Base-by-base conservation (phyloP, 2,113 vertebrate species). In the Peromyscus maniculatus region DNA sequence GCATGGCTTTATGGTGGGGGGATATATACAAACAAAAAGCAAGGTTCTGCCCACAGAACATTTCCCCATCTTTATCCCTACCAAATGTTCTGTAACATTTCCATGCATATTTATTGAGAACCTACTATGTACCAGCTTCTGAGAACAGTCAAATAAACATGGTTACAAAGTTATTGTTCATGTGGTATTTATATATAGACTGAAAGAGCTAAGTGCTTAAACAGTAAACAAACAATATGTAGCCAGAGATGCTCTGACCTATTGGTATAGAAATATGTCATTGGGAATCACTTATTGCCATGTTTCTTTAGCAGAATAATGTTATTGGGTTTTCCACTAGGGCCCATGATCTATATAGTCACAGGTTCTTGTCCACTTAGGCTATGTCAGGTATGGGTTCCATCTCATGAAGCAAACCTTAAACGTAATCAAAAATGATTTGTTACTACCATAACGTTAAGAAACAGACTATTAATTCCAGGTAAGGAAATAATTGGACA, bases 401-500 rank as follows among this genome's bases (percentile, higher is more conserved):
- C 39, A 66, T 86, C n/a, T 62, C n/a, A 64, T 64, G 26, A 12
- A 64, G 80, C 28, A 10, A 57, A 39, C 82, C 39, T 86, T 43
- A 66, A 43, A 31, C 28, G 7, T 66, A 86, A 43, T 59, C 3
- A 43, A 39, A 64, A 84, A 28, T 43, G 22, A 52, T 86, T 66
- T 4, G 4, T 66, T 86, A 43, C 24, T 43, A 19, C 26, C 16
- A 64, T 64, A 64, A 43, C 39, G 19, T 64, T 84, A 96, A 4
- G 31, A 95, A 89, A 74, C 7, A 79, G 43, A 91, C 78, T 79
- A 33, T 46, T 86, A 95, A 87, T 82, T 94, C 28, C 75, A 94
- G 17, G 93, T 59, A 72, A 93, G 15, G 9, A 9, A 71, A 91
- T 26, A 82, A 15, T 71, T 39, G 19, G 24, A 4, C 21, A 78